Base-by-base conservation (phyloP, 2,113 vertebrate genomes). In the Lophura nycthemera region DNA sequence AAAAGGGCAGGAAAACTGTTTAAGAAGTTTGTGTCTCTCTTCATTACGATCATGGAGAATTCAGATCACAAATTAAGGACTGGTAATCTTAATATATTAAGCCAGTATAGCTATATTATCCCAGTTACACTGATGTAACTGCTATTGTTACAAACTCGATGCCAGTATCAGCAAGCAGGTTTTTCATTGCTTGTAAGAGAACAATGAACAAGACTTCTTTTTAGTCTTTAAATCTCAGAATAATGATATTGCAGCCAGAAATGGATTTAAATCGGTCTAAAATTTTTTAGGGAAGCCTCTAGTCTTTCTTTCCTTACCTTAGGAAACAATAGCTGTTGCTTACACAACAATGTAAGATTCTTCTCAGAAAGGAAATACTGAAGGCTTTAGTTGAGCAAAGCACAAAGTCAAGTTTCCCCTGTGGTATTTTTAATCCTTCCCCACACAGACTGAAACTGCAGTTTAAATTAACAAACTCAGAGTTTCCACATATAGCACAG, bases 401-500 rank as follows among this genome's bases (percentile, higher is more conserved):
- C 38, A 80, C 61, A 48, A 85, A 89, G 40, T 42, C 14, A 87
- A 96, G 85, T 77, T 96, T 87, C 89, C 83, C 47, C 40, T 59
- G n/a, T 1, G 63, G 8, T 91, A 95, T 92, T 93, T 96, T 92
- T 90, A 92, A 74, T 32, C 45, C 27, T 67, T 75, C 42, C 48
- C 56, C 40, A 66, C 89, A 78, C 52, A 61, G 45, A 14, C 65
- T 79, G 69, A 61, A 61, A 66, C 20, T 80, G 65, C 65, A 61
- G 70, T 21, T 85, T 24, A 90, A 87, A 30, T 34, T 63, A 80
- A 85, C 30, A 69, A 81, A 10, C 57, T 92, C 96, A 94, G 87
- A 92, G 76, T 96, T 97, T 97, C 96, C 96, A 92, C 74, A 88
- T 50, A 50, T 67, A 91, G 42, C 87, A 96, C 5, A 50, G 84